Evolutionary conservation across 1,140 invertebrate genomes (phyloP).

Genomic region (Steinernema feltiae): DNA sequence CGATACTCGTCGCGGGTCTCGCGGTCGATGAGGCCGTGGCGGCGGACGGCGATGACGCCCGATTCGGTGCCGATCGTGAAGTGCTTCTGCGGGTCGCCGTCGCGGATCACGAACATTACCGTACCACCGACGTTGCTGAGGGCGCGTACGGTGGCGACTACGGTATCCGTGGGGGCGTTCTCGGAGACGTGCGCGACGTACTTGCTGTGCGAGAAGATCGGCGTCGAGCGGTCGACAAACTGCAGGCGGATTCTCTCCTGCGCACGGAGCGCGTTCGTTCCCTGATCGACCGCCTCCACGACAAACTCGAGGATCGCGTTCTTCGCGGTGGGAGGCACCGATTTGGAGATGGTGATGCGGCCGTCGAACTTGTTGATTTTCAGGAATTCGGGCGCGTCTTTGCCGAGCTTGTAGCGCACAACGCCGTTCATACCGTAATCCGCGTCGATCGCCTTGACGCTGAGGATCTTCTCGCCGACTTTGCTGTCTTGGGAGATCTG

Average conservation of each 20-base stretch:
- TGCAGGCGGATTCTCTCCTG: slow-evolving; percentile 24
- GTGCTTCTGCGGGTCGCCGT: slow-evolving; percentile 30
- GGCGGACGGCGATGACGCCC: slow-evolving; percentile 65
- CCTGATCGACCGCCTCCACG: slow-evolving; percentile 20
- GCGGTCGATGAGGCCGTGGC: slow-evolving; percentile 68
- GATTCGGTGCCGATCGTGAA: slow-evolving; percentile 49
- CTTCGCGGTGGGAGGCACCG: not conserved
- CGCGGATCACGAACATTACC: slow-evolving; percentile 15
- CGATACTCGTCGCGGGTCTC: slow-evolving; percentile 72
- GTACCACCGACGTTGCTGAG: slow-evolving; percentile 23
- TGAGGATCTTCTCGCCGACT: slow-evolving; percentile 58
- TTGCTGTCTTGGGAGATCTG: slow-evolving; percentile 36
- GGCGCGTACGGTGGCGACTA: slow-evolving; percentile 22
- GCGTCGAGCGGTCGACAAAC: slow-evolving; percentile 39
- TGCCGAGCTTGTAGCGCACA: slow-evolving; percentile 55
- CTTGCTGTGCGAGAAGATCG: slow-evolving; percentile 41
- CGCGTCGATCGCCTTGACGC: slow-evolving; percentile 59
- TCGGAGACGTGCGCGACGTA: slow-evolving; percentile 37
- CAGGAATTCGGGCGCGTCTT: slow-evolving; percentile 39
- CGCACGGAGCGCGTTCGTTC: slow-evolving; percentile 33
- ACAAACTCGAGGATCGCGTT: not conserved
- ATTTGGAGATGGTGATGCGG: slow-evolving; percentile 28
- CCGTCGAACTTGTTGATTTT: slow-evolving; percentile 51
- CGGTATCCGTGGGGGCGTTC: slow-evolving; percentile 32
- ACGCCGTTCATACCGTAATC: slow-evolving; percentile 60